Base-by-base conservation (phyloP, 2,113 vertebrate species). In the Pseudopipra pipra region DNA sequence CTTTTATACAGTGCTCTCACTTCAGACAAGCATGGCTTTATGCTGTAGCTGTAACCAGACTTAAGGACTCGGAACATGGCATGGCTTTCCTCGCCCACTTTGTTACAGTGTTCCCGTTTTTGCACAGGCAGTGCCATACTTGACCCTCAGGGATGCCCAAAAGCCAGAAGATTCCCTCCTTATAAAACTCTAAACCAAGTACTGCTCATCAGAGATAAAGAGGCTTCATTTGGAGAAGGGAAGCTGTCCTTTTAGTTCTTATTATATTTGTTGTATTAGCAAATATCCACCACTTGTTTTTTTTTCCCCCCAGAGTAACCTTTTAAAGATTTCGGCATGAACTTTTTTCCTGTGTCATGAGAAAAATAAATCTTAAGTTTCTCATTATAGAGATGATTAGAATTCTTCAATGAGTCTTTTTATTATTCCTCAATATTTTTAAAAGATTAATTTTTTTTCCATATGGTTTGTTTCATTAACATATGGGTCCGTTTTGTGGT, bases 401-500 rank as follows among this genome's bases (percentile, higher is more conserved):
- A 73, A 93, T 88, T 91, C 82, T 93, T 91, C 87, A 47, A 87
- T 89, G 63, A 86, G 21, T 59, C 63, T 62, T 61, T 17, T 91
- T 85, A 30, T 91, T 91, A 91, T 90, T 88, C n/a, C 55, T 71
- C 46, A 67, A 73, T 87, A 58, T 88, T 85, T 94, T 94, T 44
- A 25, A 86, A 90, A 71, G 14, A 47, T 71, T 43, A 22, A 33
- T 75, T 83, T 84, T 92, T 76, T 91, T 83, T 12, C 71, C 91
- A 84, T 94, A 74, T 90, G 85, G 39, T 66, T 91, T 11, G 2
- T 93, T 91, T 93, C 43, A 71, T 83, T 68, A 91, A 46, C 90
- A 94, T 80, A 63, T 86, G 93, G 63, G 10, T 74, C 65, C 83
- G 22, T 39, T 96, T 94, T 93, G 78, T 94, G 85, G 67, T 74